phyloP scores from a whole-genome alignment of 2,888 invertebrate genomes.

The Nemoura dubitans region DNA sequence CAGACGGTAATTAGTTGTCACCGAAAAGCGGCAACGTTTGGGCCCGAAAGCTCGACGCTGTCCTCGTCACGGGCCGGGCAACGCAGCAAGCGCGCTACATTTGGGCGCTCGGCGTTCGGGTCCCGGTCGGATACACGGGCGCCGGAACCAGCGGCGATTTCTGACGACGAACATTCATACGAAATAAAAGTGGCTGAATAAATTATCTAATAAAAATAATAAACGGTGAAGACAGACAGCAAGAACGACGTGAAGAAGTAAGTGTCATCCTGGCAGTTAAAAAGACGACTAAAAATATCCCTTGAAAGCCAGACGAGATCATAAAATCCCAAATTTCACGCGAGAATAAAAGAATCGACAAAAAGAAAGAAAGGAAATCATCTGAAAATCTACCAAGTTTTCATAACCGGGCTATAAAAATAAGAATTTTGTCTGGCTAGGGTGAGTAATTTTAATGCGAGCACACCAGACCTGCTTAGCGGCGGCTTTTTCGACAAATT shows the following conservation, averaged over 20 bases:
- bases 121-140: no score
- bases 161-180: neutral
- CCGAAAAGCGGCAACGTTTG: neutral
- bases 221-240: constrained; percentile 1
- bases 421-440: neutral
- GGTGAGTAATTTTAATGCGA: neutral
- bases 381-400: neutral
- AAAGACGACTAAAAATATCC: neutral
- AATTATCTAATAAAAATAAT: neutral
- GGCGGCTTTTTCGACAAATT: constrained; percentile 25
- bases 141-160: neutral
- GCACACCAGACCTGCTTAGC: constrained; percentile 33
- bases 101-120: neutral
- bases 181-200: neutral
- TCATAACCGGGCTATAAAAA: neutral
- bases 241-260: neutral
- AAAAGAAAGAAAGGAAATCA: neutral
- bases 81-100: neutral
- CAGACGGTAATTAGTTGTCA: neutral
- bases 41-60: neutral
- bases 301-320: neutral
- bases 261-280: neutral
- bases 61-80: neutral
- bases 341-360: constrained; percentile 13
- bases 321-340: neutral